Evolutionary conservation across 30 jellyfish, hydroid and myxozoan species (phyloP), one percentile per base, ranked within the genome.

Genomic region (Pelagia noctiluca): DNA sequence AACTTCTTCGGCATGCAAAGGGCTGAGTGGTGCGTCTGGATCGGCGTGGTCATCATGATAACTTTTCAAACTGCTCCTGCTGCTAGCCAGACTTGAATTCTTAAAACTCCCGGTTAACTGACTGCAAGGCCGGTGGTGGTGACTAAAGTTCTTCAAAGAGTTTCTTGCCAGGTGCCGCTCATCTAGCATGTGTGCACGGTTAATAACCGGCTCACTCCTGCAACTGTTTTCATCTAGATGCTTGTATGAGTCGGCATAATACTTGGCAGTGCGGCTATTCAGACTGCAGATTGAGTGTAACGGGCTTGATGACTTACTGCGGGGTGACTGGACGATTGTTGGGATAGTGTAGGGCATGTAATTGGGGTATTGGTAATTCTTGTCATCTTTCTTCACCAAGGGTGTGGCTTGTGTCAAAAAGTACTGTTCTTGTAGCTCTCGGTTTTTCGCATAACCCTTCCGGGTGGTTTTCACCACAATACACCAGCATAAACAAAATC

Each of bases 21-120:
- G 35, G 35, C 36, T 65, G 0, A 42, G 72, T 21, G 53, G 61
- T 1, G 68, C 73, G 26, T 85, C 93, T 31, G 25, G 24, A 25
- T 80, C 91, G 26, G n/a, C n/a, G n/a, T 47, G 82, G 11, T 29
- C 73, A 52, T 32, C 47, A 28, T 71, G 76, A 10, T 74, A 82
- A 54, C 90, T 81, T 53, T 73, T 67, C 21, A 84, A 26, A 79
- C 97, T 91, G 63, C 87, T 71, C 8, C 97, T 66, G 84, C 97
- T 91, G 63, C 96, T 86, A 28, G 91, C 83, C 2, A 79, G 70
- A 42, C 96, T 89, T 19, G 76, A 30, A 0, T 34, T 50, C 34
- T 78, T 68, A 23, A 29, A 34, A 48, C 49, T 31, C 22, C 69
- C 76, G 19, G 50, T 24, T 7, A 71, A 28, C 46, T 89, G 96